Conservation (phyloP, 2,113 vertebrate species). For the Carollia perspicillata region DNA sequence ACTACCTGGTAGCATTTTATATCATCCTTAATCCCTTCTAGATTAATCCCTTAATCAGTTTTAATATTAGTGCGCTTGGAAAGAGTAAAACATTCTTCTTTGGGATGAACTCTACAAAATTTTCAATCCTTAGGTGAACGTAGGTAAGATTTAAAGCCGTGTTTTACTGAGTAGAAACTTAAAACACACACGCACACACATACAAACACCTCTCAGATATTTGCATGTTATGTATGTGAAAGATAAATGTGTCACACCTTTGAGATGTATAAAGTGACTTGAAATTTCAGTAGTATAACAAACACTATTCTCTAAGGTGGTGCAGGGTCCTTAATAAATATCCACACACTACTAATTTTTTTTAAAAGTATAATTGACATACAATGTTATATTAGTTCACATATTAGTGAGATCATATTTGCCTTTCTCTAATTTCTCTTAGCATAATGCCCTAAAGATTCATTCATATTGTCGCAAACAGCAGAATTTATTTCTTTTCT, state of each 20-base stretch:
- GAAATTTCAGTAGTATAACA: conserved; percentile 9
- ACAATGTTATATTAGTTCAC: not conserved
- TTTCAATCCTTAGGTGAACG: not conserved
- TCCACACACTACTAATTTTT: not conserved
- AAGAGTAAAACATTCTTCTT: not conserved
- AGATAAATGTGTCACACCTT: not conserved
- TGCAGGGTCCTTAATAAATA: not conserved
- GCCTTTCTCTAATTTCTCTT: not conserved
- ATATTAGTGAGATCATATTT: not conserved
- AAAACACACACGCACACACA: not conserved
- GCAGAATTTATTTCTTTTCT: not conserved
- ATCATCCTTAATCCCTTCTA: not conserved
- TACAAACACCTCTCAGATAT: not conserved
- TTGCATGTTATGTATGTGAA: not conserved
- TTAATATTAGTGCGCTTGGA: not conserved
- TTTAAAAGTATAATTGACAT: not conserved
- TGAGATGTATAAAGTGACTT: not conserved
- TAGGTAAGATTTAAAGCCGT: not conserved
- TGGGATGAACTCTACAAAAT: not conserved
- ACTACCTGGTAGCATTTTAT: not conserved
- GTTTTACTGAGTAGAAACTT: not conserved
- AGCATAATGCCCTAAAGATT: not conserved
- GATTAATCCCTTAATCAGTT: no score
- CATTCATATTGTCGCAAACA: no score
- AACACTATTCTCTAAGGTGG: not conserved